These are phyloP conservation scores for Graptemys geographica DNA, from an alignment of 2,797 vertebrate genomes.

Conservation along the genomic window DNA sequence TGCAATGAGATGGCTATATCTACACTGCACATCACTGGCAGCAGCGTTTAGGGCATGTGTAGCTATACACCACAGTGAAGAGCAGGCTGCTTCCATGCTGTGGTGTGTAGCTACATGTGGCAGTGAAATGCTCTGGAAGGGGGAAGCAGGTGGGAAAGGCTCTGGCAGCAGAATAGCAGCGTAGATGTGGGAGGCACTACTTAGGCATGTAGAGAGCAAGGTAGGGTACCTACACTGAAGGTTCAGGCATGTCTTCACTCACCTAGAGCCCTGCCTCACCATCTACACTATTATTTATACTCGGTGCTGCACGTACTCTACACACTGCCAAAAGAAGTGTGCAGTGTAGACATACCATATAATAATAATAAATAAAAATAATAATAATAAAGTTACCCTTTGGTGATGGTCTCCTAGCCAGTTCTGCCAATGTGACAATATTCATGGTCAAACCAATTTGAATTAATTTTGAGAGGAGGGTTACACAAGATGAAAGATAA, in stretches of 20 bases:
- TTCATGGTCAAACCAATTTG: background rate
- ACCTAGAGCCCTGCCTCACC: background rate
- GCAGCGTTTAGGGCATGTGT: background rate
- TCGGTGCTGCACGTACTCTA: background rate
- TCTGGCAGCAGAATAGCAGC: background rate
- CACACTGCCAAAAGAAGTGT: background rate
- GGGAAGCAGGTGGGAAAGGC: background rate
- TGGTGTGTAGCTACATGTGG: background rate
- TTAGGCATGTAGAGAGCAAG: background rate
- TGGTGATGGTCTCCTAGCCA: background rate
- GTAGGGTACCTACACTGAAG: background rate
- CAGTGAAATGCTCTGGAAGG: background rate
- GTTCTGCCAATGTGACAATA: background rate
- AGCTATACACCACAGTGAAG: background rate
- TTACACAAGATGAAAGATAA: background rate
- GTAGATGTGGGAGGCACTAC: background rate
- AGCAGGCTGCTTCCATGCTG: background rate
- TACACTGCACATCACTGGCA: background rate
- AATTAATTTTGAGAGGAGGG: background rate
- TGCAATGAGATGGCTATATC: background rate
- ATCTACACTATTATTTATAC: background rate
- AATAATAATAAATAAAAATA: too few species aligned
- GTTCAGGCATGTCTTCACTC: background rate
- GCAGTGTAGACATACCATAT: background rate
- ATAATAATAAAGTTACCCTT: background rate